Conservation (phyloP, 2,797 vertebrate species). For the Denticeps clupeoides region DNA sequence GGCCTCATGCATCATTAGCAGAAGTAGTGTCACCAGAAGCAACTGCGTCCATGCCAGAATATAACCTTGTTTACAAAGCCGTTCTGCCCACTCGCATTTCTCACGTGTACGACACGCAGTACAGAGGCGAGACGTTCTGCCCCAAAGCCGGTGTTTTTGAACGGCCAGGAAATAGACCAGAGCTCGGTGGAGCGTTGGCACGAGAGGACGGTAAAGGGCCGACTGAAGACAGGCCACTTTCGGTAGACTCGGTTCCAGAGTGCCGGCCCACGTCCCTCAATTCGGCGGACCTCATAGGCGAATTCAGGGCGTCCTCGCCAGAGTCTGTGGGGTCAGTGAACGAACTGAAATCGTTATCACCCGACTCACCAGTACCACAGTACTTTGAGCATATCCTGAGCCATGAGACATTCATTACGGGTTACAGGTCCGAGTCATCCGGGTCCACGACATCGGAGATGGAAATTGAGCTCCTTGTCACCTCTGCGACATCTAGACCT, state of each 20-base stretch:
- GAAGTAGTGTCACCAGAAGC: too few species aligned
- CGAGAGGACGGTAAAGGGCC: slow-evolving; percentile 16
- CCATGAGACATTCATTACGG: too few species aligned
- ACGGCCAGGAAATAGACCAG: too few species aligned
- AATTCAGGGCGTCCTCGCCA: slow-evolving; percentile 20
- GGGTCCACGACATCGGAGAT: slow-evolving; percentile 22
- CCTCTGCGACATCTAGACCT: slow-evolving; percentile 7
- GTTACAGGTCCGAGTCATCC: too few species aligned
- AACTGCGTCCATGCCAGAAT: slow-evolving; percentile 23
- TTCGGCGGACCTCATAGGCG: background rate
- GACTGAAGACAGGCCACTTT: slow-evolving; percentile 19
- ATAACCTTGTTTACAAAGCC: slow-evolving; percentile 32
- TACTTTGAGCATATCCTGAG: too few species aligned
- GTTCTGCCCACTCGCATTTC: slow-evolving; percentile 42
- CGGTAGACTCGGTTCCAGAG: slow-evolving; percentile 32
- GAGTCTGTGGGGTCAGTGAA: slow-evolving; percentile 25
- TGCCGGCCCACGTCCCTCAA: slow-evolving; percentile 31
- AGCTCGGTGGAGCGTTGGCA: slow-evolving; percentile 27
- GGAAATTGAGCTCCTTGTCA: slow-evolving; percentile 15
- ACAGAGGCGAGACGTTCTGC: slow-evolving; percentile 38
- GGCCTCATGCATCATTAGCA: too few species aligned
- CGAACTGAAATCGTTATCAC: slow-evolving; percentile 24
- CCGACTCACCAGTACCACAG: slow-evolving; percentile 37
- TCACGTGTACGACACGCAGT: slow-evolving; percentile 48
- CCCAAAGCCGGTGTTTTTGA: slow-evolving; percentile 36